Evolutionary conservation across 2,797 vertebrate species (phyloP).

Genomic region (Sebastes minor): DNA sequence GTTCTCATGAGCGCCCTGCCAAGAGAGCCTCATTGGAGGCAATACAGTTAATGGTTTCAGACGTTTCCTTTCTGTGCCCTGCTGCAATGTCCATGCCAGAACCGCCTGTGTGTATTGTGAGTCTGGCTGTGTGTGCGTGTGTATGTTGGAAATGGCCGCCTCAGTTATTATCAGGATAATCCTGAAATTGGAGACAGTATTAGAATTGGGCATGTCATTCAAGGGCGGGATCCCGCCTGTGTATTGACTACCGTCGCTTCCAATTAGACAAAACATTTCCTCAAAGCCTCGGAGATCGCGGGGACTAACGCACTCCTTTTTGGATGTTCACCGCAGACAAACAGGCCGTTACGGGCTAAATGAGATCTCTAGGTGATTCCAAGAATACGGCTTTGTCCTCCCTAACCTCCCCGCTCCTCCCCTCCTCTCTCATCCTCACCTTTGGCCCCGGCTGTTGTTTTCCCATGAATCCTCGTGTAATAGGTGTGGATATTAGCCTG

Average conservation of each 20-base stretch:
- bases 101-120: constrained; percentile 62
- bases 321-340: constrained; percentile 57
- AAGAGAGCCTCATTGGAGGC: constrained; percentile 71
- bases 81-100: constrained; percentile 64
- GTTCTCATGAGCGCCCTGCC: constrained; percentile 78
- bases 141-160: constrained; percentile 71
- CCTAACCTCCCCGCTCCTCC: constrained; percentile 49
- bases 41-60: constrained; percentile 70
- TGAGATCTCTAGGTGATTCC: constrained; percentile 58
- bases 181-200: constrained; percentile 82
- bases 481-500: constrained; percentile 75
- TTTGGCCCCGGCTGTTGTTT: constrained; percentile 72
- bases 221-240: constrained; percentile 73
- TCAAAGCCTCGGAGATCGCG: constrained; percentile 62
- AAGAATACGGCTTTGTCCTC: constrained; percentile 61
- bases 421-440: constrained; percentile 61
- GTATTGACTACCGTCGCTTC: constrained; percentile 79
- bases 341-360: constrained; percentile 45
- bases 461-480: constrained; percentile 76
- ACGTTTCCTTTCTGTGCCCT: constrained; percentile 68
- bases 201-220: constrained; percentile 77
- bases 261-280: constrained; percentile 80
- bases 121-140: constrained; percentile 48
- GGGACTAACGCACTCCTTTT: constrained; percentile 51
- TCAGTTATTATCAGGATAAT: constrained; percentile 80